A percentile compares a stretch with the other conserved stretches of the same genome.
These are phyloP conservation scores for Panurus biarmicus DNA, from an alignment of 2,113 vertebrate species.

Conservation along the genomic window DNA sequence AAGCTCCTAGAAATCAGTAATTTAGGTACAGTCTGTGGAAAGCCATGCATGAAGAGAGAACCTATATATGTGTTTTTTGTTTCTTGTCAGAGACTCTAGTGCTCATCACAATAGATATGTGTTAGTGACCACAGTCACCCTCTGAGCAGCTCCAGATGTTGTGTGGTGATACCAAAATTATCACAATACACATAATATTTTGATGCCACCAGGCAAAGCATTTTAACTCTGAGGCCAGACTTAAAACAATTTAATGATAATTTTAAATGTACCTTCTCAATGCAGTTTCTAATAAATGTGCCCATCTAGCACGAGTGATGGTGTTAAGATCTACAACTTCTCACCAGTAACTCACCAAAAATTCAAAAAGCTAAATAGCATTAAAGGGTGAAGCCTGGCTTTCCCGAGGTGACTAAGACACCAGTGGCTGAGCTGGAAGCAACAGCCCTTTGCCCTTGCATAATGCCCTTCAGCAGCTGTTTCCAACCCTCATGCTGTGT, in stretches of 20 bases:
- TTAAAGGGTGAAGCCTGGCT: not conserved
- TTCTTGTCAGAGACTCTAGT: not conserved
- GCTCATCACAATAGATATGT: accelerated
- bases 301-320: not conserved
- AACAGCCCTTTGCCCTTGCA: not conserved
- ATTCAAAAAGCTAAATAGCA: not conserved
- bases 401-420: not conserved
- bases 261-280: not conserved
- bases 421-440: not conserved
- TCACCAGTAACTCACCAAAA: not conserved
- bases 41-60: not conserved
- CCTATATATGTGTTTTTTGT: not conserved
- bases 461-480: not conserved
- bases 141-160: not conserved
- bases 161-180: not conserved
- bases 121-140: not conserved
- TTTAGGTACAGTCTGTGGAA: not conserved
- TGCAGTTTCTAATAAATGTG: not conserved
- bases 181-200: not conserved
- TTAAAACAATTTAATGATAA: not conserved
- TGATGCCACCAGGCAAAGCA: not conserved
- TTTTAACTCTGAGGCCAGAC: not conserved
- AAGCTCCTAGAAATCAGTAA: not conserved
- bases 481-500: not conserved
- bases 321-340: not conserved